These are phyloP conservation scores for Stegodyphus mimosarum DNA, from an alignment of 1,140 invertebrate genomes.

Conservation along the genomic window DNA sequence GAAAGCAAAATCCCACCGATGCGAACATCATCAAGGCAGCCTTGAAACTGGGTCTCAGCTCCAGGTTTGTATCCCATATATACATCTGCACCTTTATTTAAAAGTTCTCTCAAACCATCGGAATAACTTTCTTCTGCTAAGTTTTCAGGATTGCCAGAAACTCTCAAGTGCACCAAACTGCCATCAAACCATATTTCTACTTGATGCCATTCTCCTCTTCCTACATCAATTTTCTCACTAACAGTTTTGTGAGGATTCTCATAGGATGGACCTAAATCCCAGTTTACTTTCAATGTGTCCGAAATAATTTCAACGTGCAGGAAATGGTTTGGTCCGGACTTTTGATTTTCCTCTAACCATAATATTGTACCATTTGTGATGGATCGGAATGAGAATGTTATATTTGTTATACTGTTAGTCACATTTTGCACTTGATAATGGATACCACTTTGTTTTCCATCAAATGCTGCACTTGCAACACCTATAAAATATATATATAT, in stretches of 20 bases:
- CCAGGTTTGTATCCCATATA: slow-evolving; percentile 42
- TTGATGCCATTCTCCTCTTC: slow-evolving; percentile 26
- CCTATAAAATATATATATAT: slow-evolving; percentile 46
- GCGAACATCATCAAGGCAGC: slow-evolving; percentile 90
- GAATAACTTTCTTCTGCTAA: slow-evolving; percentile 45
- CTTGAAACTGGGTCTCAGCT: slow-evolving; percentile 73
- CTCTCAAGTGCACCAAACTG: slow-evolving; percentile 34
- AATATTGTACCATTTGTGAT: slow-evolving; percentile 35
- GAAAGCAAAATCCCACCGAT: slow-evolving; percentile 86
- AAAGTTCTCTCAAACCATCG: slow-evolving; percentile 26
- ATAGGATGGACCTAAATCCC: slow-evolving; percentile 39
- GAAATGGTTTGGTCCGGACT: slow-evolving; percentile 17
- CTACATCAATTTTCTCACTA: slow-evolving; percentile 41
- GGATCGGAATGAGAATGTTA: slow-evolving; percentile 50
- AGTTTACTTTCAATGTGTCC: slow-evolving; percentile 29
- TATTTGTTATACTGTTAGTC: slow-evolving; percentile 20
- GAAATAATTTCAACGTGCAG: slow-evolving; percentile 36
- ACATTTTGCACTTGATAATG: slow-evolving; percentile 47
- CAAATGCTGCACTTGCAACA: slow-evolving; percentile 86
- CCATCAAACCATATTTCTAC: slow-evolving; percentile 49
- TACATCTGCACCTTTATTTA: slow-evolving; percentile 45
- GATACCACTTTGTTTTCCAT: slow-evolving; percentile 71
- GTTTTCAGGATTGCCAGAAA: slow-evolving; percentile 36
- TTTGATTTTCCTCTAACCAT: slow-evolving; percentile 15
- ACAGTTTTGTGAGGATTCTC: slow-evolving; percentile 52